phyloP scores from a whole-genome alignment of 2,888 invertebrate species.

The Xanthia togata region DNA sequence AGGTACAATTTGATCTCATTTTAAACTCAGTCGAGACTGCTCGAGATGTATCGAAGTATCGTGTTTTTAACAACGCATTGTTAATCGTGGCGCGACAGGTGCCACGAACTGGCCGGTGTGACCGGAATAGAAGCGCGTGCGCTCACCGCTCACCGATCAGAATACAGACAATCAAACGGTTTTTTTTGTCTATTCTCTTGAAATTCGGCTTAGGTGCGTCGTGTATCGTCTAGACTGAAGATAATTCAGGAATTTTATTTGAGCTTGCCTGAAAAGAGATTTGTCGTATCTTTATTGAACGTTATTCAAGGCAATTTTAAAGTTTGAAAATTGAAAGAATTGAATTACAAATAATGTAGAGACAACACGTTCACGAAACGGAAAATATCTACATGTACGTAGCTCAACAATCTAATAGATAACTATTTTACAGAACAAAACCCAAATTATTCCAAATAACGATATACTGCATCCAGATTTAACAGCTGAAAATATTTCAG shows the following conservation, averaged over 20 bases:
- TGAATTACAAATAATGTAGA: not conserved
- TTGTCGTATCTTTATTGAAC: not conserved
- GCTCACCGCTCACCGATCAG: constrained; percentile 45
- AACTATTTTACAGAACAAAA: not conserved
- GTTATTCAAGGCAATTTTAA: not conserved
- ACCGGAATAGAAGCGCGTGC: constrained; percentile 64
- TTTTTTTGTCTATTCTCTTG: constrained; percentile 49
- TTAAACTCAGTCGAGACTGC: constrained; percentile 15
- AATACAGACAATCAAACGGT: constrained; percentile 53
- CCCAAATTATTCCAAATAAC: not conserved
- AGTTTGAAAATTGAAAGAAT: not conserved
- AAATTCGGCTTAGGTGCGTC: constrained; percentile 26
- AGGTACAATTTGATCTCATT: constrained; percentile 20
- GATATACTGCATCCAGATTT: constrained; percentile 15
- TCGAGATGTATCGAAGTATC: constrained; percentile 53
- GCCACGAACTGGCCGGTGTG: constrained; percentile 51
- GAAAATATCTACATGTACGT: not conserved
- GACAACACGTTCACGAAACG: not conserved
- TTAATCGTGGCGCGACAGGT: constrained; percentile 65
- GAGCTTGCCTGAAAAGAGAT: not conserved
- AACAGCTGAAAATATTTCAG: constrained; percentile 9
- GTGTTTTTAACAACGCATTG: constrained; percentile 63
- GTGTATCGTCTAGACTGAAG: constrained; percentile 17
- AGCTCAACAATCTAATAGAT: not conserved
- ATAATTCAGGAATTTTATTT: constrained; percentile 29